Evolutionary conservation across 2,888 invertebrate genomes (phyloP).

Genomic region (Microdon myrmicae): DNA sequence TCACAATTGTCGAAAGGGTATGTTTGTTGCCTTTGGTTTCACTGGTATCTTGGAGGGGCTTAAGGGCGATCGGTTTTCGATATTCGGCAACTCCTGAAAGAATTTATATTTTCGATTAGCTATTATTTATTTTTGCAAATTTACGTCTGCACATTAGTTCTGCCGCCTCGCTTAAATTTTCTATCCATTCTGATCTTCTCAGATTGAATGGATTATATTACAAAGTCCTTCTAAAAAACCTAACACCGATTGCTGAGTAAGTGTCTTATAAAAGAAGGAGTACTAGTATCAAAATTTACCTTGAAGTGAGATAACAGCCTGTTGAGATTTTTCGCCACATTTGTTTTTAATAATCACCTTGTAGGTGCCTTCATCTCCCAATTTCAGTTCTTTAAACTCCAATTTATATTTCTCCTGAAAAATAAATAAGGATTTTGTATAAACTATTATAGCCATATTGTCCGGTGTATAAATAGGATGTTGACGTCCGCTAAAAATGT

Average conservation of each 20-base stretch:
- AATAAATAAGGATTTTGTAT: background rate
- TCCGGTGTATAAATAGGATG: no score
- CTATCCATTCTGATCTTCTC: no score
- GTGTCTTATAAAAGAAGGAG: background rate
- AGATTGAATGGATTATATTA: no score
- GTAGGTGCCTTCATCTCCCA: constrained; percentile 84
- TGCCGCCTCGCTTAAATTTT: no score
- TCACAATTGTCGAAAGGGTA: constrained; percentile 77
- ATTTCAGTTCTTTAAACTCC: constrained; percentile 75
- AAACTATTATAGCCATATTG: no score
- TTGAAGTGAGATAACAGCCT: constrained; percentile 73
- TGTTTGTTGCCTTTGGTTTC: constrained; percentile 77
- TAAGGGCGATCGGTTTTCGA: constrained; percentile 79
- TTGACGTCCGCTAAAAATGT: no score
- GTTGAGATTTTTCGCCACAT: constrained; percentile 79
- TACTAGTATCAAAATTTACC: constrained; percentile 6
- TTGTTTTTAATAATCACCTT: constrained; percentile 84
- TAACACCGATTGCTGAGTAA: no score
- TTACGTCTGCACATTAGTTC: no score
- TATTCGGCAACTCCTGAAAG: constrained; percentile 78
- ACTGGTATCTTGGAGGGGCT: constrained; percentile 75
- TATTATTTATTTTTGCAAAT: no score
- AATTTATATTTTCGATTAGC: background rate
- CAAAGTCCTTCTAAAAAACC: no score
- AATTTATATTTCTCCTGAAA: constrained; percentile 75